Evolutionary conservation across 2,888 invertebrate species (phyloP), one percentile per base, ranked within the genome.

Genomic region (Leptopilina myrica): DNA sequence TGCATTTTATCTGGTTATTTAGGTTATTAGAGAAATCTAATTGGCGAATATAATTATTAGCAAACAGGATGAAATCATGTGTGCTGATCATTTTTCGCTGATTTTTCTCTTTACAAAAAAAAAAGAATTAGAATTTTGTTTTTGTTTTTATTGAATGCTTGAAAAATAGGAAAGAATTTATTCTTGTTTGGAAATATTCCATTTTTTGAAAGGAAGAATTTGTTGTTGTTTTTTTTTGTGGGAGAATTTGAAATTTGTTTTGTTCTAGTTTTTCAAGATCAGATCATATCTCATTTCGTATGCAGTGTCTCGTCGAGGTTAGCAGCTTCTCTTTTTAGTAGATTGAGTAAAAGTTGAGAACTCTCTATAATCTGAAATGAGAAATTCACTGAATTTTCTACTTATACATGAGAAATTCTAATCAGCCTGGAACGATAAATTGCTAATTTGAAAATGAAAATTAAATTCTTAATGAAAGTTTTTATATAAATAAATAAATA

Each of bases 301-400:
- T 80, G 81, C 26, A 87, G 76, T 9, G 83, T 85, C 62, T 87
- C 84, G 33, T 87, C 87, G 64, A 89, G 85, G 81, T 85, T 86
- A 56, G 86, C 87, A 14, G 88, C 87, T 81, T 90, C 89, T 80
- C 87, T 85, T 82, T 88, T 89, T 15, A 88, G 87, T 85, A 88
- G 89, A 76, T 85, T 89, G 26, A 89, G 86, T 65, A 90, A 82
- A 46, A 87, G 80, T 77, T 89, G 87, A 14, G 88, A 87, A 78
- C 88, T 89, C 78, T 90, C 89, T 43, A 89, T 81, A 59, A 90
- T 89, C 89, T 88, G 77, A 53, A 33, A 76, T 46, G 40, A 43
- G 46, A 77, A 59, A 49, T 15, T 56, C 20, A 15, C 49, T 43
- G 20, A 59, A 64, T 46, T 62, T 62, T 62, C 62, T 43, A 43